Conservation (phyloP, 2,113 vertebrate genomes). For the Grantiella picta region DNA sequence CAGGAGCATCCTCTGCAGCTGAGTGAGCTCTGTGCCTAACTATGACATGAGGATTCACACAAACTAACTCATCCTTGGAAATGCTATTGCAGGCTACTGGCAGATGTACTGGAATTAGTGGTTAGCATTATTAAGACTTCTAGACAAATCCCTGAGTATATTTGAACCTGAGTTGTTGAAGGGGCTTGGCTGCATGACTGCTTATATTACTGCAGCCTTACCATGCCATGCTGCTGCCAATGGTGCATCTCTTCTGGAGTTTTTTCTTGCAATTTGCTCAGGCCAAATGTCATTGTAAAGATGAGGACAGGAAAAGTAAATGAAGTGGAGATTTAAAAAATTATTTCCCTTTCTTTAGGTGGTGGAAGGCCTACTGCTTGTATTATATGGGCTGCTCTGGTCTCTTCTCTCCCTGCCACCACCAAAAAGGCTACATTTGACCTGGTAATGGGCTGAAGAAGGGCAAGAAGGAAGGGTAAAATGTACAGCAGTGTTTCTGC, state of each 20-base stretch:
- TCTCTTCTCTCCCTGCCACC: background rate
- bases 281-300: background rate
- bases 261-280: background rate
- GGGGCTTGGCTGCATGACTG: background rate
- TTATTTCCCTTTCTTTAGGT: background rate
- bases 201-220: background rate
- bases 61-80: background rate
- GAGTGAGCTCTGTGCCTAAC: rapidly evolving
- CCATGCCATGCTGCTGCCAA: background rate
- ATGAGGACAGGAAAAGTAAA: background rate
- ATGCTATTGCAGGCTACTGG: background rate
- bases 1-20: background rate
- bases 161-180: background rate
- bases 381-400: background rate
- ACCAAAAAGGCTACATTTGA: background rate
- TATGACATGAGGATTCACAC: background rate
- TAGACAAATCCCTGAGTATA: background rate
- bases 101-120: background rate
- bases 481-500: background rate
- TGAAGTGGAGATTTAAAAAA: background rate
- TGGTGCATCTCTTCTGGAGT: background rate
- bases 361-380: background rate
- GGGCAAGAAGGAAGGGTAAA: background rate
- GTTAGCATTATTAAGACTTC: background rate
- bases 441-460: background rate